These are phyloP conservation scores for Gallinago undulata DNA, from an alignment of 2,113 vertebrate species.

Conservation along the genomic window DNA sequence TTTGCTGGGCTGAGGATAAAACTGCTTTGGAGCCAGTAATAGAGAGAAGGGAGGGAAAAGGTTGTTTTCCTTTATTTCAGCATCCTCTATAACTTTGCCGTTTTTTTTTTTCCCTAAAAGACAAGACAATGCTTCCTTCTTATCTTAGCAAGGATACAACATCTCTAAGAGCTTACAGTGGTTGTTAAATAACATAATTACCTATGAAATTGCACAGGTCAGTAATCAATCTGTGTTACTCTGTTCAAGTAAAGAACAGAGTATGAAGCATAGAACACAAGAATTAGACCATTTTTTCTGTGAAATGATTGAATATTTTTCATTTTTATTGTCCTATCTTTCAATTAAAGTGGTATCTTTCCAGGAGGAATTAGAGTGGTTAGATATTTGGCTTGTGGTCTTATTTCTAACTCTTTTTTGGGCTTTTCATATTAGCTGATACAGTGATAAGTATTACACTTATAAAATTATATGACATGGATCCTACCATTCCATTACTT, in stretches of 20 bases:
- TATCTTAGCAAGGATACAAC: background rate
- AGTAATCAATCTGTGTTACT: background rate
- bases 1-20: background rate
- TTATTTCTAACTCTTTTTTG: background rate
- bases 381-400: background rate
- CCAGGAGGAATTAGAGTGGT: conserved; percentile 9
- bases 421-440: conserved; percentile 37
- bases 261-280: background rate
- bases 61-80: background rate
- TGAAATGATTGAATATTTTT: background rate
- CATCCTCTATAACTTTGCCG: background rate
- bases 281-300: background rate
- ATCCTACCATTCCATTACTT: conserved; percentile 10
- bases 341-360: conserved; percentile 29
- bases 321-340: conserved; percentile 6
- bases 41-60: background rate
- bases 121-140: background rate
- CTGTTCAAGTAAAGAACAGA: background rate
- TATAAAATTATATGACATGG: conserved; percentile 46
- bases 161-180: background rate
- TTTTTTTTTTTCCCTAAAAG: background rate
- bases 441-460: conserved; percentile 29
- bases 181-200: background rate
- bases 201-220: background rate
- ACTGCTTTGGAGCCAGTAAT: background rate